Base-by-base conservation (phyloP, 30 jellyfish, hydroid and myxozoan genomes). In the Pseudorhiza aurosa region DNA sequence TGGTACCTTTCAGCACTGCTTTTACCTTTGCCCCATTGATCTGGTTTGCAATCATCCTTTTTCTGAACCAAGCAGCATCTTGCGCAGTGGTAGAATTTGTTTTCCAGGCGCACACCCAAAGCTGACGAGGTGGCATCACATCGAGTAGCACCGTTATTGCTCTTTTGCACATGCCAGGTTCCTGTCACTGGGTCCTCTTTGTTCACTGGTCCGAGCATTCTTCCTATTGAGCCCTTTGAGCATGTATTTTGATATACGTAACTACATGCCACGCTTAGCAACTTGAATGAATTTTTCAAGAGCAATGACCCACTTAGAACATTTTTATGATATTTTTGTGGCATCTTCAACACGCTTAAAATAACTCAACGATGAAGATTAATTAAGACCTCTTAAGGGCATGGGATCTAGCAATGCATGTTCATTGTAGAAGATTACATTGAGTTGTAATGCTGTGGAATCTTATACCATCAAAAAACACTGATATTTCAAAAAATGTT, bases 21-120 rank as follows among this genome's bases (percentile, higher is more conserved):
- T 71, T 73, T 33, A 71, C 28, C 44, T 71, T 73, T 26, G 76
- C 77, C 62, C 53, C 42, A 75, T 75, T 75, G 10, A 75, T 75
- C 35, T 53, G 87, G 14, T 24, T 29, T 1, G 10, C 26, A 53
- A 51, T 81, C 18, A 19, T 43, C n/a, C 27, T 30, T 30, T 72
- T 72, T 22, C 77, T 68, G 31, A 75, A 51, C 87, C 87, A 75
- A 10, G 87, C 81, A 25, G 77, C 81, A 75, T 75, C 87, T 29
- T 75, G 81, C 25, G 37, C 77, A 53, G 55, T 55, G 32, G 32
- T 44, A 30, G 65, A 65, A 75, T 75, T 45, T 19, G 31, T 28
- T 14, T 35, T 75, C 87, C 15, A 75, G 25, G 18, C 14, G 37
- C 25, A 75, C 87, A 21, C 78, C 87, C 35, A 58, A 37, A 17